phyloP scores from a whole-genome alignment of 2,797 vertebrate genomes.

The Limosa lapponica region DNA sequence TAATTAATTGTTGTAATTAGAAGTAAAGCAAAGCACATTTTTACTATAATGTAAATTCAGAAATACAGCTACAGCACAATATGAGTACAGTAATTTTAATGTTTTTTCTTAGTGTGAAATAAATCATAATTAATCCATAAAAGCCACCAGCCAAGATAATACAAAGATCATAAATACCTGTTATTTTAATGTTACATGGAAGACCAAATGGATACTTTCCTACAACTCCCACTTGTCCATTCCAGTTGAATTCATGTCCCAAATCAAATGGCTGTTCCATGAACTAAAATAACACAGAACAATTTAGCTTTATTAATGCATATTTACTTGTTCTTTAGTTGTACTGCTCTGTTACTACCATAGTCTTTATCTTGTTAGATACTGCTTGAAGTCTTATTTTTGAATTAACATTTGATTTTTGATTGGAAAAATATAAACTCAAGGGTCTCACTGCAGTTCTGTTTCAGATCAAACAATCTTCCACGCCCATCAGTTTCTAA shows the following conservation, averaged over 20 bases:
- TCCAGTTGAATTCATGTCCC: constrained; percentile 87
- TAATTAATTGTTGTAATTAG: neutral
- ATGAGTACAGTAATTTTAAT: neutral
- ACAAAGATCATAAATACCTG: constrained; percentile 80
- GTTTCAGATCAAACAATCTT: neutral
- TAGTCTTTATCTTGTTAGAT: neutral
- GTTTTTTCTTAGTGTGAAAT: neutral
- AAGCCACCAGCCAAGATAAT: neutral
- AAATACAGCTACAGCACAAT: neutral
- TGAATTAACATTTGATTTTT: neutral
- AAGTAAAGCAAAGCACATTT: neutral
- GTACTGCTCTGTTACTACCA: neutral
- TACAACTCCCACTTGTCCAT: constrained; percentile 84
- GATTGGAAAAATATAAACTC: neutral
- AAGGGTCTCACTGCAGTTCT: neutral
- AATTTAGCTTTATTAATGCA: constrained; percentile 33
- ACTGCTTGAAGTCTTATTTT: neutral
- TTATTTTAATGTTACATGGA: constrained; percentile 93
- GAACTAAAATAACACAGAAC: constrained; percentile 82
- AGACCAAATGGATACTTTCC: constrained; percentile 92
- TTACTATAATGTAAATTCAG: neutral
- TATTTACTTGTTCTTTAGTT: constrained; percentile 22
- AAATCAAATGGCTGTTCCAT: constrained; percentile 84
- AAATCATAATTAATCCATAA: neutral
- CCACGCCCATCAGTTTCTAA: neutral